Conservation (phyloP, 2,113 vertebrate species). For the Antechinus flavipes region DNA sequence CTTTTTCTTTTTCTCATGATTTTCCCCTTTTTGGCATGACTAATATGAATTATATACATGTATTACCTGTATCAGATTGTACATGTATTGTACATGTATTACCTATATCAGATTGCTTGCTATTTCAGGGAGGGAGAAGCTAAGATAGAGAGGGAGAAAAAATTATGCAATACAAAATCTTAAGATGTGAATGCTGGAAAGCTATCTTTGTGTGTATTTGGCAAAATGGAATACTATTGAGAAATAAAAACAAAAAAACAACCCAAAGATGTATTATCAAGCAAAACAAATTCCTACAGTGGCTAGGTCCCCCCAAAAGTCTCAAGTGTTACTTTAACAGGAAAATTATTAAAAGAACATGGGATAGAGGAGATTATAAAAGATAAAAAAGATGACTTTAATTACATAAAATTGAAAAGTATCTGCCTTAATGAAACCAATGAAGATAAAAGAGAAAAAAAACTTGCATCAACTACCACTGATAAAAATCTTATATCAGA, state of each 20-base stretch:
- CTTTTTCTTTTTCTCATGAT: too few species aligned
- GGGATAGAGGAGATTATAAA: neutral
- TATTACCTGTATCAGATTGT: too few species aligned
- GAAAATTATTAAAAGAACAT: neutral
- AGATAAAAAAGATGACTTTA: neutral
- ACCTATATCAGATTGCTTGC: too few species aligned
- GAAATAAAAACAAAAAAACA: neutral
- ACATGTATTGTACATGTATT: too few species aligned
- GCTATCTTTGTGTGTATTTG: too few species aligned
- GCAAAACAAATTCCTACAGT: neutral
- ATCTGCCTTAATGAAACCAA: neutral
- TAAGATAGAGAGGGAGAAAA: too few species aligned
- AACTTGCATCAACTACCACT: neutral
- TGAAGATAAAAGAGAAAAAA: neutral
- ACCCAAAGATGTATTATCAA: neutral
- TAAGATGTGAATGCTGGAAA: too few species aligned
- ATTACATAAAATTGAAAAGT: neutral
- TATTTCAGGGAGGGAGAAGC: too few species aligned
- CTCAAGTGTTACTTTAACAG: neutral
- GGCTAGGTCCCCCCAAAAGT: neutral
- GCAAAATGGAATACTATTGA: neutral
- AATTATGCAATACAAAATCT: too few species aligned
- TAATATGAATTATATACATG: too few species aligned
- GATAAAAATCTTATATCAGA: too few species aligned
- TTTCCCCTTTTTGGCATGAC: too few species aligned